Percentiles rank a stretch among this genome's conserved stretches.
phyloP scores from a whole-genome alignment of 92 coral and sea anemone genomes.

The Scolanthus callimorphus region DNA sequence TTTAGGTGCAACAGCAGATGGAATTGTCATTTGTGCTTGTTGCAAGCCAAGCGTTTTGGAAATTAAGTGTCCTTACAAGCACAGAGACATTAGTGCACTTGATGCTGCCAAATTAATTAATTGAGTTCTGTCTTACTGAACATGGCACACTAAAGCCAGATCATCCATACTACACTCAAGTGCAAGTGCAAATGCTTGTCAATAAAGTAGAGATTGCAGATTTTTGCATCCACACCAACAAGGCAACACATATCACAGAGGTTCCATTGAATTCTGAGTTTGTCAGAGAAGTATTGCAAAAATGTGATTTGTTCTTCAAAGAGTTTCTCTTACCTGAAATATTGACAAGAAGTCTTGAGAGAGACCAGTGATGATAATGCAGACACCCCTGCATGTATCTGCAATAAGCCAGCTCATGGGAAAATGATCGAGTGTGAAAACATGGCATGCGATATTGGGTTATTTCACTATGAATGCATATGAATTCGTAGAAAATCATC shows the following conservation, averaged over 20 bases:
- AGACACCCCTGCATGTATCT: neutral
- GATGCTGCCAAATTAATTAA: conserved; percentile 14
- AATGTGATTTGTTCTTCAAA: neutral
- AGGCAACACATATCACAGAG: conserved; percentile 20
- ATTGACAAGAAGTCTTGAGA: neutral
- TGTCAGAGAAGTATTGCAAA: too few species aligned
- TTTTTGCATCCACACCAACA: conserved; percentile 12
- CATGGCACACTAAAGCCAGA: conserved; percentile 14
- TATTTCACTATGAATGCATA: neutral
- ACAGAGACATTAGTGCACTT: conserved; percentile 1
- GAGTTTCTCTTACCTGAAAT: neutral
- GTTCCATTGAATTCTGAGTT: neutral
- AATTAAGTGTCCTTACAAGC: conserved; percentile 21
- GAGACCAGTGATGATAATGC: neutral
- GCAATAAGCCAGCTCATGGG: neutral
- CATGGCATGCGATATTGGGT: neutral
- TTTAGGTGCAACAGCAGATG: conserved; percentile 28
- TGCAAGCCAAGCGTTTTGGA: conserved; percentile 19
- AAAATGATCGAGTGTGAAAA: neutral
- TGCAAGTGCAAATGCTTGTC: conserved; percentile 46
- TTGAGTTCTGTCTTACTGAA: conserved; percentile 30
- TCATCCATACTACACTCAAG: conserved; percentile 47
- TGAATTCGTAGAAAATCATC: neutral
- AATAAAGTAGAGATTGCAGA: conserved; percentile 2
- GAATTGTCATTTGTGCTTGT: conserved; percentile 15